These are phyloP conservation scores for Limanda limanda DNA, from an alignment of 2,113 vertebrate genomes.

Conservation along the genomic window DNA sequence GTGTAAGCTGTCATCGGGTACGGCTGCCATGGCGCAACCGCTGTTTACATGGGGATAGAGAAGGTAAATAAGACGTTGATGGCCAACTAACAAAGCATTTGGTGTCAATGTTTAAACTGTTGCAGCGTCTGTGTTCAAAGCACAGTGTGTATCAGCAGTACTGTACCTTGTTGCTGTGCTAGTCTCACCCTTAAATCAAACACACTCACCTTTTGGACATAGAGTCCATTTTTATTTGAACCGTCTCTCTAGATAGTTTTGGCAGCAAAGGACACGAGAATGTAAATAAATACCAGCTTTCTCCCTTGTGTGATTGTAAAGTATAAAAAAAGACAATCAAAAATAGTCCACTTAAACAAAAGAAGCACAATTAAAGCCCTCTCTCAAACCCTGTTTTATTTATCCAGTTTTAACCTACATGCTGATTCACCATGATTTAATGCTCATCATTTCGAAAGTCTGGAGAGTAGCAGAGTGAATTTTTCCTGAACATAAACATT, in stretches of 20 bases:
- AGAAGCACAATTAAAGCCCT: not conserved
- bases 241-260: not conserved
- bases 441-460: not conserved
- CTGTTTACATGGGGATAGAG: too few species aligned
- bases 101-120: not conserved
- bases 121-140: not conserved
- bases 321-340: not conserved
- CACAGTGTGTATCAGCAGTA: not conserved
- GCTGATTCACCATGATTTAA: not conserved
- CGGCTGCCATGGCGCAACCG: too few species aligned
- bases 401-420: not conserved
- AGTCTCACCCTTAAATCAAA: not conserved
- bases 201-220: not conserved
- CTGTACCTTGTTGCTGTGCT: not conserved
- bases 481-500: conserved; percentile 12
- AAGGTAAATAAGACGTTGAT: too few species aligned
- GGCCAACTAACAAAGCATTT: not conserved
- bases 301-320: not conserved
- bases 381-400: not conserved
- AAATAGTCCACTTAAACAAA: not conserved
- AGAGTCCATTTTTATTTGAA: not conserved
- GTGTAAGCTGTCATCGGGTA: not conserved
- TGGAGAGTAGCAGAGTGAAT: not conserved
- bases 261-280: not conserved
- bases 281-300: not conserved